Base-by-base conservation (phyloP, 2,797 vertebrate genomes). In the Silurus aristotelis region DNA sequence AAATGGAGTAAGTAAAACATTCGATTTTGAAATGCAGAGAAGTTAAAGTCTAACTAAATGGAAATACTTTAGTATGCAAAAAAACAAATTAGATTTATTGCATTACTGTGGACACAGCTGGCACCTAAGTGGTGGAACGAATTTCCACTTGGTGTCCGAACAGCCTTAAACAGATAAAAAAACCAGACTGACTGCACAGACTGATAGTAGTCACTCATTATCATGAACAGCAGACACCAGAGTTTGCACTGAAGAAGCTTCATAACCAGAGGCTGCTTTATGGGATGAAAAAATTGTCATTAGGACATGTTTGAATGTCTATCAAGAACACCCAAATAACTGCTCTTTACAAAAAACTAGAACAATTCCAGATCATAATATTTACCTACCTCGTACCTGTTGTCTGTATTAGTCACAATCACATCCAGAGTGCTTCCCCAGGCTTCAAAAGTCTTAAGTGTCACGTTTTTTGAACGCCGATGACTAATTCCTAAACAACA, bases 401-500 rank as follows among this genome's bases (percentile, higher is more conserved):
- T 66, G 25, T 66, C n/a, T 56, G 12, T 17, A 14, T 15, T 66
- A 20, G 75, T 22, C 13, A 6, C 60, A 46, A 14, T 73, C 80
- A 82, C 0, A 38, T 38, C 38, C 38, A 38, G 38, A 70, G 67
- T 13, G 38, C 22, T 46, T 48, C 56, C 70, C 25, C 6, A 48
- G 80, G 58, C 68, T 19, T 25, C 9, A 9, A 60, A 15, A 25
- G 25, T 63, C 72, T 83, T 55, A 79, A 25, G 12, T 15, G 73
- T 60, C 25, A 68, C 27, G 83, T 83, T 86, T 87, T 63, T 52
- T 52, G 48, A 52, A 52, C 48, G 38, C 52, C 43, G 72, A n/a
- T n/a, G 20, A 55, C 81, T 88, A 89, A 90, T 87, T 61, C 71
- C 71, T 82, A 83, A 83, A 85, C 83, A 79, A 86, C 87, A 78